Conservation (phyloP, 2,113 vertebrate species). For the Oplegnathus fasciatus region DNA sequence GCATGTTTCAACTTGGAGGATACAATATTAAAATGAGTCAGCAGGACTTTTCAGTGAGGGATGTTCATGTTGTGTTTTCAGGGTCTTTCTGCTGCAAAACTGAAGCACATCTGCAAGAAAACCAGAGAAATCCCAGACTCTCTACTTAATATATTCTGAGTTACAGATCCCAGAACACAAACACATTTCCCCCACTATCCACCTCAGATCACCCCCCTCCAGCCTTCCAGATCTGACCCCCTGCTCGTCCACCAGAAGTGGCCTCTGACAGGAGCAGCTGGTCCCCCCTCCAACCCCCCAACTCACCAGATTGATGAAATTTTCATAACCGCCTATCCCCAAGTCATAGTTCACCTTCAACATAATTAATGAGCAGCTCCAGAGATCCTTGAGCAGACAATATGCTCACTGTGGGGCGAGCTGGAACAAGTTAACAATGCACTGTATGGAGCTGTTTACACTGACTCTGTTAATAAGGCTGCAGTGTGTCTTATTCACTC, state of each 20-base stretch:
- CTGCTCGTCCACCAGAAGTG: slow-evolving; percentile 88
- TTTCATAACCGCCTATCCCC: slow-evolving; percentile 92
- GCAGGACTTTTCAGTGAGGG: too few species aligned
- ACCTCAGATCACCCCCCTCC: background rate
- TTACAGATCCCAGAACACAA: background rate
- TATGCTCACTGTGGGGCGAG: slow-evolving; percentile 83
- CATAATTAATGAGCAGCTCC: slow-evolving; percentile 95
- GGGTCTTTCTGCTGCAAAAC: too few species aligned
- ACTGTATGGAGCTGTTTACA: background rate
- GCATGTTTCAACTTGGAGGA: too few species aligned
- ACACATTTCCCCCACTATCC: background rate
- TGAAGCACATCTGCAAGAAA: background rate
- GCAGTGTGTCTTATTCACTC: too few species aligned
- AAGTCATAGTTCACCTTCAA: slow-evolving; percentile 96
- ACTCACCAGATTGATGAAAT: slow-evolving; percentile 92
- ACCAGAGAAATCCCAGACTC: background rate
- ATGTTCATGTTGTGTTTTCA: too few species aligned
- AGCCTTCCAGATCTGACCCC: slow-evolving; percentile 80
- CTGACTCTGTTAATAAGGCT: too few species aligned
- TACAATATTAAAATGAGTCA: too few species aligned
- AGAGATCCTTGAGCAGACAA: slow-evolving; percentile 91
- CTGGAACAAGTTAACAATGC: background rate
- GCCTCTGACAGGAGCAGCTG: slow-evolving; percentile 95
- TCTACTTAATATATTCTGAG: background rate
- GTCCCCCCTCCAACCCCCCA: slow-evolving; percentile 61